A percentile compares a stretch with the other conserved stretches of the same genome.
Conservation (phyloP, 2,797 vertebrate genomes). For the Falco berigora region DNA sequence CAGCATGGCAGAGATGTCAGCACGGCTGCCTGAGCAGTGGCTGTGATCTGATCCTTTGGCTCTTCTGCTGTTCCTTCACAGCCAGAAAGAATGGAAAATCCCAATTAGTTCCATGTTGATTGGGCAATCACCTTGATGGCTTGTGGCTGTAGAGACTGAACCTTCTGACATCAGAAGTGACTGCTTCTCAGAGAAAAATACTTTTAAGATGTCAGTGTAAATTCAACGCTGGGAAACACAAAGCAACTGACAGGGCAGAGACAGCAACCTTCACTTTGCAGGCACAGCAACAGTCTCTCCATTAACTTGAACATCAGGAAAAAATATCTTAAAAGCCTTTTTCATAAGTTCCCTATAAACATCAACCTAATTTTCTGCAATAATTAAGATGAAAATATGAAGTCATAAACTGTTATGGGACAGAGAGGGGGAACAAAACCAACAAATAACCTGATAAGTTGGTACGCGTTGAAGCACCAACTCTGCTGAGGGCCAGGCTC, state of each 20-base stretch:
- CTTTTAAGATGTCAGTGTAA: background rate
- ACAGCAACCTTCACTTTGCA: background rate
- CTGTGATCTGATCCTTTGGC: accelerated
- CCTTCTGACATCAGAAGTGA: background rate
- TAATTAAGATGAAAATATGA: background rate
- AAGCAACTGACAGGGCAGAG: background rate
- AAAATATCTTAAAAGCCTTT: background rate
- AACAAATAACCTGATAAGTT: background rate
- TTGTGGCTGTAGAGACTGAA: background rate
- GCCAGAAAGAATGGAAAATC: background rate
- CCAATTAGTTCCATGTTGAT: background rate
- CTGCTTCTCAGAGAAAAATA: background rate
- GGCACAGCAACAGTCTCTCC: background rate
- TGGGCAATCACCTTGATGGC: background rate
- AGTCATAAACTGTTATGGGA: background rate
- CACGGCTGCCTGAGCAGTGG: accelerated
- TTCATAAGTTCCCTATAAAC: background rate
- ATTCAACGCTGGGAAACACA: background rate
- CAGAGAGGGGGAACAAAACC: background rate
- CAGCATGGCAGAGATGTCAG: background rate
- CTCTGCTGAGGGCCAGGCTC: background rate
- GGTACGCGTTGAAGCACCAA: accelerated
- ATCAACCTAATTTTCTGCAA: background rate
- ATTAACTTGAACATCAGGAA: background rate
- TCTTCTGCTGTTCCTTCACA: background rate